A percentile compares a stretch with the other conserved stretches of the same genome.
These are phyloP conservation scores for Lasioglossum albipes DNA, from an alignment of 1,140 invertebrate genomes.

Conservation along the genomic window DNA sequence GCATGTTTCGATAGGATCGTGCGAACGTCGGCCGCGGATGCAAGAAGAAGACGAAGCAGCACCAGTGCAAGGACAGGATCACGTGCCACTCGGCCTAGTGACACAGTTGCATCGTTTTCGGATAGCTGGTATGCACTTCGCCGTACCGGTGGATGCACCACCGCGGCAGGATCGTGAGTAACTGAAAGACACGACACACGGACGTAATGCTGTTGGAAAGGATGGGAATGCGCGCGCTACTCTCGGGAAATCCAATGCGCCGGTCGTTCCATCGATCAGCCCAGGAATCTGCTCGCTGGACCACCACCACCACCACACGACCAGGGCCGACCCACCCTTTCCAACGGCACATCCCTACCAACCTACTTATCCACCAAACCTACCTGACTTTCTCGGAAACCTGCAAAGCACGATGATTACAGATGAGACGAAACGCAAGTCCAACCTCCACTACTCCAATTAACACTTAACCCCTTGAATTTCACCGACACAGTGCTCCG, in stretches of 20 bases:
- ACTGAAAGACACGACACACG: conserved; percentile 66
- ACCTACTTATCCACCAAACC: conserved; percentile 81
- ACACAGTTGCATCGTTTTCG: conserved; percentile 73
- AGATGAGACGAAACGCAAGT: too few species aligned
- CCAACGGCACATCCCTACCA: conserved; percentile 53
- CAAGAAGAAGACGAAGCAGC: background rate
- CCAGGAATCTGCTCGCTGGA: conserved; percentile 78
- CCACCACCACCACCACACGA: conserved; percentile 66
- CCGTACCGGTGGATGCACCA: conserved; percentile 54
- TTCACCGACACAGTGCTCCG: too few species aligned
- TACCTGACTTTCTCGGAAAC: conserved; percentile 43
- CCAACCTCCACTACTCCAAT: too few species aligned
- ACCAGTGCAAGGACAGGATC: conserved; percentile 55
- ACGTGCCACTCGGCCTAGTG: conserved; percentile 76
- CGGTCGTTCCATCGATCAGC: conserved; percentile 79
- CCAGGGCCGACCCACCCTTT: conserved; percentile 49
- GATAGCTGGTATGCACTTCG: conserved; percentile 35
- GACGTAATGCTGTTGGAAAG: conserved; percentile 57
- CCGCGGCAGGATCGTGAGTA: conserved; percentile 63
- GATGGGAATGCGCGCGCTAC: conserved; percentile 71
- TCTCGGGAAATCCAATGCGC: conserved; percentile 76
- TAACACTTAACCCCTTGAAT: too few species aligned
- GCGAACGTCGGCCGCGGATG: background rate
- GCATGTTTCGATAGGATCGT: conserved; percentile 1
- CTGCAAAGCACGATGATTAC: background rate